Evolutionary conservation across 1,140 invertebrate species (phyloP), one percentile per base, ranked within the genome.

Genomic region (Triops longicaudatus): DNA sequence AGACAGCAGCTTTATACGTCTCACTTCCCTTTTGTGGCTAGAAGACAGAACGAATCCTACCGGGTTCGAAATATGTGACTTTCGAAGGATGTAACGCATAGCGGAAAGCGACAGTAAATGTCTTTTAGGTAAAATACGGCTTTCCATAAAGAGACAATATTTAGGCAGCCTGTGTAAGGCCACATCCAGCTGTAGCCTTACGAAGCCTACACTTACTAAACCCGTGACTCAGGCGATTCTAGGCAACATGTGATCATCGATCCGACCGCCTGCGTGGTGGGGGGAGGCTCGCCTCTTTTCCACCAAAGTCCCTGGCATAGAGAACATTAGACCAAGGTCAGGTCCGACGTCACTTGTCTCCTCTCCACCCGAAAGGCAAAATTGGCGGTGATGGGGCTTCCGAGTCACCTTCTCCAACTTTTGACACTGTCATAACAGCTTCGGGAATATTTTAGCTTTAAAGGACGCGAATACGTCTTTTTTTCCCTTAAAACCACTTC

Each of bases 181-280:
- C 17, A 63, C 17, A 14, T 63, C 14, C 14, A 63, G 50, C 14
- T 63, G 50, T 14, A 63, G 50, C 17, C 22, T 63, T 63, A 63
- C 14, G 50, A n/a, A 63, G 50, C 6, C 50, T 63, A 22, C 0
- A 17, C 5, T 63, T 3, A 63, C 50, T 63, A 63, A 63, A 63
- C 9, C 50, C 17, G 50, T 63, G 50, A 63, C 17, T 63, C 50
- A 63, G 50, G 50, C 50, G 50, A 63, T 63, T 63, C 50, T 63
- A 22, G 22, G 50, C 50, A 63, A 63, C 50, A 63, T 63, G 50
- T 63, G 50, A 63, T 63, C 50, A 63, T 63, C 50, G 50, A 63
- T 63, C 50, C 17, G 50, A 17, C 50, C 50, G 50, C 50, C 50
- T 63, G 50, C 7, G 17, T 17, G 50, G 22, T 3, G 50, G 50